A percentile compares a stretch with the other conserved stretches of the same genome.
These are phyloP conservation scores for Petrosia ficiformis DNA, from an alignment of 37 sponge, comb jelly and placozoan genomes.

Conservation along the genomic window DNA sequence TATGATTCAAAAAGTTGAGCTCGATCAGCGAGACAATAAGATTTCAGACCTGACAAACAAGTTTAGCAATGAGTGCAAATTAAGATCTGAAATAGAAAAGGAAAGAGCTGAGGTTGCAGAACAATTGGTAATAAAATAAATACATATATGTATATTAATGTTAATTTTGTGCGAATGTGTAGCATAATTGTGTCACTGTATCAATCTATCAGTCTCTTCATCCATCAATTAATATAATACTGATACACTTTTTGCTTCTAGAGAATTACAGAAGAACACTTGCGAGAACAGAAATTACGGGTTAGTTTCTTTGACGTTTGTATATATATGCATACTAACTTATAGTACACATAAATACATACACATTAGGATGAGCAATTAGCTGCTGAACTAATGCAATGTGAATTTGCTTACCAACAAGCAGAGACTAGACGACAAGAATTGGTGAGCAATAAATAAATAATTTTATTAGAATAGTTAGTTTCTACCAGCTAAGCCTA, in stretches of 20 bases:
- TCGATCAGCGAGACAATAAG: slow-evolving; percentile 43
- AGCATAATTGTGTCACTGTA: too few relatives aligned
- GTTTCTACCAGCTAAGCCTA: too few relatives aligned
- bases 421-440: slow-evolving; percentile 40
- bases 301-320: neutral
- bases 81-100: slow-evolving; percentile 32
- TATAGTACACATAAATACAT: neutral
- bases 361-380: slow-evolving; percentile 45
- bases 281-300: too few relatives aligned
- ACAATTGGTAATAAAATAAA: slow-evolving; percentile 53
- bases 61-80: slow-evolving; percentile 27
- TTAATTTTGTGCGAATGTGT: too few relatives aligned
- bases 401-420: slow-evolving; percentile 55
- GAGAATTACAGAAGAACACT: too few relatives aligned
- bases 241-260: neutral
- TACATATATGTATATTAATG: too few relatives aligned
- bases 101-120: slow-evolving; percentile 26
- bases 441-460: slow-evolving; percentile 28
- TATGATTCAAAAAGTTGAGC: slow-evolving; percentile 20
- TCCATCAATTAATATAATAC: neutral
- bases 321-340: neutral
- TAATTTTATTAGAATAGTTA: too few relatives aligned
- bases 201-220: too few relatives aligned
- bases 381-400: slow-evolving; percentile 47
- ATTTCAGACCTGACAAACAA: slow-evolving; percentile 36